Evolutionary conservation across 2,113 vertebrate species (phyloP), one percentile per base, ranked within the genome.

Genomic region (Scolopax mira): DNA sequence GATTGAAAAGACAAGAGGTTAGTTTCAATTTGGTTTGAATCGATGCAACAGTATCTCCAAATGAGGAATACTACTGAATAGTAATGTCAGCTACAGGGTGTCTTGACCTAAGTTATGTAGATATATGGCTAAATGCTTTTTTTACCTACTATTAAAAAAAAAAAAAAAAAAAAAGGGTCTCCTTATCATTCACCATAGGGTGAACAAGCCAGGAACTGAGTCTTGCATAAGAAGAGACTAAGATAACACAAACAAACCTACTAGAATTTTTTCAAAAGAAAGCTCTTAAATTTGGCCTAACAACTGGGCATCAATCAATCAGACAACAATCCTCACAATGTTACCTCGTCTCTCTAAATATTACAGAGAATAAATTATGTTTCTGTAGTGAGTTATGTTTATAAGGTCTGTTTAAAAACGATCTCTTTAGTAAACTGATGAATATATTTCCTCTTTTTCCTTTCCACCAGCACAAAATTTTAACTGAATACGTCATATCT

Each of bases 71-170:
- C 17, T 91, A 69, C 48, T 96, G 54, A 94, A 80, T 42, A 71
- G 52, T 61, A 60, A 60, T 88, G 90, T 80, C 55, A 94, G 46
- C 77, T 89, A 85, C 31, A 92, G 73, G 30, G 69, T 80, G 66
- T 84, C 39, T 91, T 85, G 80, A 80, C 46, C 69, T 90, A 95
- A 94, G 64, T 80, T 89, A 94, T 69, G 44, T 70, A 97, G 78
- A 75, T 78, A 96, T 95, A 92, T 57, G 48, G 60, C 57, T 92
- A 96, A 96, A 91, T 64, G 42, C 19, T 72, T 89, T 96, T 96
- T 92, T 81, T 27, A 85, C 39, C 57, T 83, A 81, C 30, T 88
- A 37, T 58, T 82, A 79, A 11, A 62, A 62, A 60, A 21, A 54
- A 79, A 65, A 55, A 90, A 89, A 65, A 55, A 90, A 89, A 16